phyloP scores from a whole-genome alignment of 2,797 vertebrate species.

The Acomys russatus region DNA sequence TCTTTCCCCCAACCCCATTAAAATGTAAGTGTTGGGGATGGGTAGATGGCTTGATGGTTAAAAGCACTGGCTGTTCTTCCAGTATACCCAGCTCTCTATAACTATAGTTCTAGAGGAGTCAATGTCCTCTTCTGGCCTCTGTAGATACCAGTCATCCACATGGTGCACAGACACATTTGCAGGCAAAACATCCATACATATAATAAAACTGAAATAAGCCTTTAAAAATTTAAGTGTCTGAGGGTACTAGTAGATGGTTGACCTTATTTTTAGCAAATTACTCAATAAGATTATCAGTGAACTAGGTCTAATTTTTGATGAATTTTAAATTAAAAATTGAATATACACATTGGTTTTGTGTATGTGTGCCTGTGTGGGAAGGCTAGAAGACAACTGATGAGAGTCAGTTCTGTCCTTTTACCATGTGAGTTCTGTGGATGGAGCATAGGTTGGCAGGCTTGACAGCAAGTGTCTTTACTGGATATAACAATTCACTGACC shows the following conservation, averaged over 20 bases:
- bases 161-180: background rate
- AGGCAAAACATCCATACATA: background rate
- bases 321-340: background rate
- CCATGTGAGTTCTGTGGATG: background rate
- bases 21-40: conserved; percentile 40
- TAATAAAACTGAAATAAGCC: background rate
- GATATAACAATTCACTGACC: background rate
- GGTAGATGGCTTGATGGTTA: background rate
- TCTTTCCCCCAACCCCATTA: background rate
- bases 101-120: background rate
- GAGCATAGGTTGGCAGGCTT: background rate
- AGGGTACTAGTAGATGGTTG: conserved; percentile 26
- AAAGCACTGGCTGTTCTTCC: background rate
- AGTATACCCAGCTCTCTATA: background rate
- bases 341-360: background rate
- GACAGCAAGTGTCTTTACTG: background rate
- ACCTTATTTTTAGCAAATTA: conserved; percentile 55
- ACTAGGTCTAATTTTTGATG: background rate
- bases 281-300: background rate
- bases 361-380: background rate
- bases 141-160: background rate
- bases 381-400: background rate
- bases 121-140: background rate
- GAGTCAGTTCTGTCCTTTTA: background rate
- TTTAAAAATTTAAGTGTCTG: conserved; percentile 54